Base-by-base conservation (phyloP, 1,140 invertebrate species). In the Drosophila ficusphila region DNA sequence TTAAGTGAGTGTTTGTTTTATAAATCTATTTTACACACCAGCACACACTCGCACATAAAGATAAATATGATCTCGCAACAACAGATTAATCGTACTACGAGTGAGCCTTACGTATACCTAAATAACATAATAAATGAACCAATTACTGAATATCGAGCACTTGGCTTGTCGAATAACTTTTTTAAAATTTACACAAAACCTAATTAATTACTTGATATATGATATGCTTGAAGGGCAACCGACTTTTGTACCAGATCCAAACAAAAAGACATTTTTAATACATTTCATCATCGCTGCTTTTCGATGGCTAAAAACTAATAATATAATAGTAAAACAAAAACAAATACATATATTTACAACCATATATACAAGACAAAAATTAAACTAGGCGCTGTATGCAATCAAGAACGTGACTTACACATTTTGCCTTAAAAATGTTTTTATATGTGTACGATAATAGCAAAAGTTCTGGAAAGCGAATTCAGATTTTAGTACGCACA, bases 351-450 rank as follows among this genome's bases (percentile, higher is more conserved):
- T 64, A 54, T 53, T 65, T 57, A 42, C 52, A 83, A 46, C 23
- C 18, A 49, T 68, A 64, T 58, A 61, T 62, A 62, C 27, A n/a
- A n/a, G n/a, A 74, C 33, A 38, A 36, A 36, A 41, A 53, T 54
- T 68, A 33, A 44, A 76, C 34, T 68, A 78, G 76, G 42, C 56
- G 79, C 79, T 51, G 65, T 54, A 72, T 83, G 79, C 79, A 85
- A 83, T 83, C 81, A 83, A 74, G n/a, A 73, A 68, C 25, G 79
- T 83, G 79, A 83, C 76, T 85, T 85, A 56, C 49, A 64, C 83
- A 69, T 42, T 70, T 78, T 64, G 79, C 79, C 79, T 82, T 82
- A 78, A 27, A 82, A 83, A 54, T 38, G 39, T 74, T 78, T 68
- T 52, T 57, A 38, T 56, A 60, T 16, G 14, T 33, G 29, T 51